A percentile compares a stretch with the other conserved stretches of the same genome.
Evolutionary conservation across 2,113 vertebrate genomes (phyloP).

Genomic region (Emydura subglobosa): DNA sequence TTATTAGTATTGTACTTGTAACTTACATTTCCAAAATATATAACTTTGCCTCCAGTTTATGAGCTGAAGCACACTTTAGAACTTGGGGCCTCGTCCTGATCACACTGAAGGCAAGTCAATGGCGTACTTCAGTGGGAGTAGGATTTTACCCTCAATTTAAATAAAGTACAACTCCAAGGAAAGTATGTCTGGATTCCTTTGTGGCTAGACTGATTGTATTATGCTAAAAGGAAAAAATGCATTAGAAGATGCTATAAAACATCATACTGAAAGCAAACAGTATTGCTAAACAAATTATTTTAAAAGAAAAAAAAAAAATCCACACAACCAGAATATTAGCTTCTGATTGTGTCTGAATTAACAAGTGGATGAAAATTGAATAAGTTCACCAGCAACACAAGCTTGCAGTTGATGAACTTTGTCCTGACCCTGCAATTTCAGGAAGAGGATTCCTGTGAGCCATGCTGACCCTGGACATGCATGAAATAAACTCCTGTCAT

Average conservation of each 20-base stretch:
- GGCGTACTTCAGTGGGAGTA: neutral
- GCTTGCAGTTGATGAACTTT: neutral
- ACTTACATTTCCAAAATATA: neutral
- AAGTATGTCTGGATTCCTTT: neutral
- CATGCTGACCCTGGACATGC: neutral
- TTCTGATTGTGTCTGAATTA: neutral
- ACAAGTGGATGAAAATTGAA: neutral
- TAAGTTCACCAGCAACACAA: neutral
- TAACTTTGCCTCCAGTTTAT: neutral
- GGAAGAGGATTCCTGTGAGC: neutral
- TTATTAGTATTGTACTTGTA: neutral
- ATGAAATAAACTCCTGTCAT: neutral
- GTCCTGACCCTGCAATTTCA: neutral
- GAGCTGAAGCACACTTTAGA: neutral
- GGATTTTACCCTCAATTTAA: neutral
- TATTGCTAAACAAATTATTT: neutral
- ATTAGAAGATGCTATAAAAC: neutral
- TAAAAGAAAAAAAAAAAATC: neutral
- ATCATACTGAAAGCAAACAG: neutral
- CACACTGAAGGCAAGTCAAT: neutral
- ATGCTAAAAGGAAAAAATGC: neutral
- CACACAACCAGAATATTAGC: neutral
- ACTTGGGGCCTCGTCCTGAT: neutral
- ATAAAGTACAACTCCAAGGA: neutral
- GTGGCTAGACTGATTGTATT: neutral